Conservation (phyloP, 2,888 invertebrate genomes). For the Drosophila setosimentum region DNA sequence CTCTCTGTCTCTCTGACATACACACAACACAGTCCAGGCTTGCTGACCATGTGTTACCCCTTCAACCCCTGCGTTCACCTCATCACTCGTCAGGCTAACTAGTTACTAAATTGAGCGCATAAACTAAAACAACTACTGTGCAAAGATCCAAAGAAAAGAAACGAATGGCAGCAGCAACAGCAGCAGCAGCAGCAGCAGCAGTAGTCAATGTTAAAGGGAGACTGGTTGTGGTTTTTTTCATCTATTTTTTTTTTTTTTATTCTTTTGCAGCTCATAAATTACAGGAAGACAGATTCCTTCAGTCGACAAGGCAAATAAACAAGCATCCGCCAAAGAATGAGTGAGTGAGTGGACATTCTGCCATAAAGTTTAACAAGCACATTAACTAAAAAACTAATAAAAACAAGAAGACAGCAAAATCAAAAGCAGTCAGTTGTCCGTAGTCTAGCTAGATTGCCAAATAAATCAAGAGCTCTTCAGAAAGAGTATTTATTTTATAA, state of each 20-base stretch:
- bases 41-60: conserved; percentile 40
- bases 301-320: conserved; percentile 47
- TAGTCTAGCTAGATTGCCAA: not conserved
- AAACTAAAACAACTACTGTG: conserved; percentile 68
- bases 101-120: conserved; percentile 79
- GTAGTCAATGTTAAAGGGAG: conserved; percentile 47
- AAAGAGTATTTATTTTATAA: not conserved
- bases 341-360: conserved; percentile 17
- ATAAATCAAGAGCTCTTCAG: not conserved
- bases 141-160: conserved; percentile 24
- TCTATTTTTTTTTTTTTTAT: not conserved
- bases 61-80: not conserved
- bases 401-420: conserved; percentile 12
- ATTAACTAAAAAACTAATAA: conserved; percentile 46
- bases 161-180: not conserved
- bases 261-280: conserved; percentile 68
- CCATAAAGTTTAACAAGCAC: conserved; percentile 60
- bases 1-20: not conserved
- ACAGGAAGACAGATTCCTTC: conserved; percentile 61
- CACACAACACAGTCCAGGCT: conserved; percentile 2
- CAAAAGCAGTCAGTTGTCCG: not conserved
- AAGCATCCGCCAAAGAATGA: conserved; percentile 13
- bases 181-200: not conserved
- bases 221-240: conserved; percentile 14
- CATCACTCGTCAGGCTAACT: conserved; percentile 67